These are phyloP conservation scores for Halesus radiatus DNA, from an alignment of 1,140 invertebrate genomes.

Conservation along the genomic window DNA sequence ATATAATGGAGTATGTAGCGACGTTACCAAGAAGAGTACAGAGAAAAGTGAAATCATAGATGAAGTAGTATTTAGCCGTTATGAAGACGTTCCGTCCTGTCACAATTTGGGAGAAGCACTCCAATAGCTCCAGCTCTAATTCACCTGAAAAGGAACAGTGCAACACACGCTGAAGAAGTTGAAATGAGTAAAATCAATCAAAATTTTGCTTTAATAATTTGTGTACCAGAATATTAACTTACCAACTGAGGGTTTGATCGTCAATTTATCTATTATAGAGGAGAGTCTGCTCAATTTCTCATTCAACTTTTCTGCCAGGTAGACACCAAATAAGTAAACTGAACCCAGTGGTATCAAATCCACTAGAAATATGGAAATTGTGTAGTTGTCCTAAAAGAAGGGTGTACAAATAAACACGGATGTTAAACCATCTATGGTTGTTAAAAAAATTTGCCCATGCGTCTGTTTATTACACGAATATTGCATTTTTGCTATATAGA, in stretches of 20 bases:
- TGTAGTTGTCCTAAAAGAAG: slow-evolving; percentile 43
- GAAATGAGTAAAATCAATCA: background rate
- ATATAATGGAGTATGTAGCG: slow-evolving; percentile 50
- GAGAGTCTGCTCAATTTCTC: slow-evolving; percentile 25
- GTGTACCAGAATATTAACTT: background rate
- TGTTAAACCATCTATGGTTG: no score
- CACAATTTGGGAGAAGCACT: slow-evolving; percentile 49
- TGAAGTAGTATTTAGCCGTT: slow-evolving; percentile 52
- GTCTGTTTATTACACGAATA: no score
- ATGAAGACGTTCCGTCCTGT: slow-evolving; percentile 44
- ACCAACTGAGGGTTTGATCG: slow-evolving; percentile 42
- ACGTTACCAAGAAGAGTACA: slow-evolving; percentile 48
- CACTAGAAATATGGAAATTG: slow-evolving; percentile 16
- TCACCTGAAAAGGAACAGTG: slow-evolving; percentile 41
- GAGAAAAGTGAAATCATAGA: slow-evolving; percentile 51
- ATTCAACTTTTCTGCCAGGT: slow-evolving; percentile 44
- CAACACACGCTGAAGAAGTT: background rate
- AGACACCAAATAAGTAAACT: slow-evolving; percentile 32
- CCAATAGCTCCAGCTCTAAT: slow-evolving; percentile 38
- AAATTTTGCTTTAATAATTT: no score
- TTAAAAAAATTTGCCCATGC: no score
- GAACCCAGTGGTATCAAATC: slow-evolving; percentile 31
- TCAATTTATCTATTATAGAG: slow-evolving; percentile 47
- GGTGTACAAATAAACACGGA: no score
- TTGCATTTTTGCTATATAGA: no score